These are phyloP conservation scores for Coleophora flavipennella DNA, from an alignment of 2,888 invertebrate genomes.

Conservation along the genomic window DNA sequence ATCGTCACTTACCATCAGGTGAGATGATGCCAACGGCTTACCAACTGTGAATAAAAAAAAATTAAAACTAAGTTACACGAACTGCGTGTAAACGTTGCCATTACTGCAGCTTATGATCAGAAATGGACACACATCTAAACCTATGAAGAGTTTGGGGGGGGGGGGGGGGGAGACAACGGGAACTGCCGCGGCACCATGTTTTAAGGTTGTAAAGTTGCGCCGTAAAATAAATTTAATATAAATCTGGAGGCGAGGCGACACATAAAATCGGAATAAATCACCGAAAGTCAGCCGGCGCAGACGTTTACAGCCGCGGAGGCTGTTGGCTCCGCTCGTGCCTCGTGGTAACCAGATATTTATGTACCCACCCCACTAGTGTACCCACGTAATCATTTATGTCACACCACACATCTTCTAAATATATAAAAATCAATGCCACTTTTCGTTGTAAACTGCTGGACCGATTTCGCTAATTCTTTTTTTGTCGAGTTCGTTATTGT, in stretches of 20 bases:
- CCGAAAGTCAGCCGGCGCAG: constrained; percentile 64
- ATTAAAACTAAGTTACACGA: too few relatives aligned
- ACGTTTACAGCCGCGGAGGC: constrained; percentile 64
- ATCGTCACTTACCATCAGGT: too few relatives aligned
- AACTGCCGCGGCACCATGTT: constrained; percentile 52
- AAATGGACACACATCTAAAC: constrained; percentile 6
- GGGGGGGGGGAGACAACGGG: constrained; percentile 34
- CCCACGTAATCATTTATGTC: background rate
- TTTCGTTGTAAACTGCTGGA: too few relatives aligned
- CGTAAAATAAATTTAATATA: constrained; percentile 68
- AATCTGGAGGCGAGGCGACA: constrained; percentile 59
- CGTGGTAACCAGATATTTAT: constrained; percentile 52
- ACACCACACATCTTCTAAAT: background rate
- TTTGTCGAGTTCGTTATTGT: too few relatives aligned
- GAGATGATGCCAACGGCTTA: too few relatives aligned
- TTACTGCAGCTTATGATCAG: background rate
- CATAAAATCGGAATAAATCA: constrained; percentile 71
- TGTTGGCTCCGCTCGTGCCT: constrained; percentile 56
- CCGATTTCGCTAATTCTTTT: too few relatives aligned
- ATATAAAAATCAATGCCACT: too few relatives aligned
- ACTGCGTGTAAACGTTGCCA: too few relatives aligned
- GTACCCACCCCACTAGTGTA: constrained; percentile 22
- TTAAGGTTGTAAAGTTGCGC: constrained; percentile 56
- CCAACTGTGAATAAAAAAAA: too few relatives aligned
- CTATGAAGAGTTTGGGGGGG: constrained; percentile 24